phyloP scores from a whole-genome alignment of 2,797 vertebrate genomes.

The Danio albolineatus region DNA sequence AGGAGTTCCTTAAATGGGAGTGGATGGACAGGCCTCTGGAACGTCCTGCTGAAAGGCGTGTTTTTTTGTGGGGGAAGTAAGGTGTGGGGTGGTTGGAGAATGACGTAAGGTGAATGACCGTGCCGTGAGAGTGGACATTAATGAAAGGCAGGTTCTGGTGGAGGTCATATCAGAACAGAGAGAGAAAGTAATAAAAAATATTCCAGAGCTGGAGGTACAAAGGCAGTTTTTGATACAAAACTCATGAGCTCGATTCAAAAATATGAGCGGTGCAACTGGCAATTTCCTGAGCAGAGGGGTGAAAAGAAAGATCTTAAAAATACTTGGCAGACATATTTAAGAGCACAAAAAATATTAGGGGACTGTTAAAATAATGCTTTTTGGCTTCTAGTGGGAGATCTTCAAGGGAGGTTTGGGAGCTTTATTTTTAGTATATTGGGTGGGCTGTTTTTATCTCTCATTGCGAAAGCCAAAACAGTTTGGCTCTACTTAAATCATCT shows the following conservation, averaged over 20 bases:
- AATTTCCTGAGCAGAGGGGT: slow-evolving; percentile 55
- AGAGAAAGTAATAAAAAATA: slow-evolving; percentile 37
- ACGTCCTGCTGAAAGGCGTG: slow-evolving; percentile 20
- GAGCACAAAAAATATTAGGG: background rate
- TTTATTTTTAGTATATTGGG: background rate
- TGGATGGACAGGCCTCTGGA: slow-evolving; percentile 7
- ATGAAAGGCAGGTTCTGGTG: slow-evolving; percentile 41
- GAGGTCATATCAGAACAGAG: slow-evolving; percentile 36
- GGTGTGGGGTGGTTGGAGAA: slow-evolving; percentile 3
- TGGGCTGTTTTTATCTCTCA: background rate
- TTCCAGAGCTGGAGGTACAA: slow-evolving; percentile 40
- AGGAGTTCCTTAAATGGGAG: slow-evolving; percentile 17
- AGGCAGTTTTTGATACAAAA: slow-evolving; percentile 47
- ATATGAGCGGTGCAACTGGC: slow-evolving; percentile 29
- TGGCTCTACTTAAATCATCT: background rate
- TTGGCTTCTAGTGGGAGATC: slow-evolving; percentile 1
- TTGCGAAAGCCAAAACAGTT: background rate
- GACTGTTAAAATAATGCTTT: background rate
- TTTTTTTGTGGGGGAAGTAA: slow-evolving; percentile 37
- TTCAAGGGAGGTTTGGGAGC: background rate
- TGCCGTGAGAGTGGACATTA: slow-evolving; percentile 14
- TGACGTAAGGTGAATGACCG: slow-evolving; percentile 33
- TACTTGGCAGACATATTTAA: background rate
- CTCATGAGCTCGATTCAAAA: slow-evolving; percentile 47
- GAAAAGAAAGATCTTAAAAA: slow-evolving; percentile 15